phyloP scores from a whole-genome alignment of 2,113 vertebrate species.

The Canis aureus region DNA sequence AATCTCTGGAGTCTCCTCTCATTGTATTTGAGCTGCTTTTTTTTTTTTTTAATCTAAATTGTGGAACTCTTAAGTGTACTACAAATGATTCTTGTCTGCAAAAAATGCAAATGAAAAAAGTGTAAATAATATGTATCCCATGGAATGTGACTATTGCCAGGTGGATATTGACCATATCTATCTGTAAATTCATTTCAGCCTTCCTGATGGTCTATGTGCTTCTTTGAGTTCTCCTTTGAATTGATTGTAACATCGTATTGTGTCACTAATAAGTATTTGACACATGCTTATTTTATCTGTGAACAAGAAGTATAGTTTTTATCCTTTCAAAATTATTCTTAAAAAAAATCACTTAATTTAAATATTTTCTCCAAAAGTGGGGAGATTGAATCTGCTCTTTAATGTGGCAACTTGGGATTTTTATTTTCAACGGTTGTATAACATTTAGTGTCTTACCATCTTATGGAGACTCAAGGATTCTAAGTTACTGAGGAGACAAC shows the following conservation, averaged over 20 bases:
- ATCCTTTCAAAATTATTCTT: background rate
- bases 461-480: background rate
- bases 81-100: background rate
- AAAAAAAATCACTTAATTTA: conserved; percentile 5
- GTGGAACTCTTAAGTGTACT: background rate
- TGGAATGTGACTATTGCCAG: background rate
- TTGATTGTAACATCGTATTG: background rate
- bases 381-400: background rate
- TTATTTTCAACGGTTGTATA: background rate
- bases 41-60: background rate
- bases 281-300: background rate
- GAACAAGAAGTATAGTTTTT: background rate
- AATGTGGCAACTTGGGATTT: background rate
- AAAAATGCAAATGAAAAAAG: conserved; percentile 38
- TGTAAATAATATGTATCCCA: background rate
- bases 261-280: conserved; percentile 40
- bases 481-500: background rate
- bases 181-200: background rate
- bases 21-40: background rate
- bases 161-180: background rate
- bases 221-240: conserved; percentile 17
- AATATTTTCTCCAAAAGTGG: background rate
- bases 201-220: background rate
- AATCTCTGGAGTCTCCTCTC: background rate
- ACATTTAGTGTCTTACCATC: background rate